Evolutionary conservation across 2,797 vertebrate species (phyloP).

Genomic region (Sebastes diaconus): DNA sequence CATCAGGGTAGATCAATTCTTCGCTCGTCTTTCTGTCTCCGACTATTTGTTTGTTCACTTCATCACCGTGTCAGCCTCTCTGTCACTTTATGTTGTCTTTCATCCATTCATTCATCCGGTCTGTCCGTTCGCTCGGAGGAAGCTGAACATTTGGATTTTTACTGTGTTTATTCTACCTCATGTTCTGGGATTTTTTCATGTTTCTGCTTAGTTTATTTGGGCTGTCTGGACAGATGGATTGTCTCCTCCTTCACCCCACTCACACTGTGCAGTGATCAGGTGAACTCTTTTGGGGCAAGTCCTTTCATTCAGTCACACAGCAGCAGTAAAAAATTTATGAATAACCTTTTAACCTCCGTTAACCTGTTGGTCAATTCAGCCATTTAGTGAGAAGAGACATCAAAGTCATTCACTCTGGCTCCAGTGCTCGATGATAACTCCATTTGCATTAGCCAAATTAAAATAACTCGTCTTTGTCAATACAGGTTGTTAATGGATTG

Average conservation of each 20-base stretch:
- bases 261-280: conserved; percentile 3
- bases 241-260: conserved; percentile 85
- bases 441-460: not conserved
- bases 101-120: conserved; percentile 33
- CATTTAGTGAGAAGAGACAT: conserved; percentile 6
- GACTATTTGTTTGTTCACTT: conserved; percentile 67
- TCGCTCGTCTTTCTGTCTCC: conserved; percentile 53
- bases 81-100: conserved; percentile 65
- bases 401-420: not conserved
- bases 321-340: conserved; percentile 82
- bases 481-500: not conserved
- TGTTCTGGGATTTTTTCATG: conserved; percentile 2
- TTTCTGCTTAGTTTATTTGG: conserved; percentile 75
- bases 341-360: conserved; percentile 85
- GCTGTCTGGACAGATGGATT: conserved; percentile 81
- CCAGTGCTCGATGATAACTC: not conserved
- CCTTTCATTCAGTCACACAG: conserved; percentile 77
- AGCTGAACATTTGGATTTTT: conserved; percentile 18
- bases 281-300: not conserved
- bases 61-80: conserved; percentile 57
- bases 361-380: conserved; percentile 85
- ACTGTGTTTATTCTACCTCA: conserved; percentile 5
- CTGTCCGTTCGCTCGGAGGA: conserved; percentile 18
- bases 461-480: not conserved
- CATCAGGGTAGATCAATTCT: conserved; percentile 61